These are phyloP conservation scores for Equus przewalskii DNA, from an alignment of 2,113 vertebrate genomes.

Conservation along the genomic window DNA sequence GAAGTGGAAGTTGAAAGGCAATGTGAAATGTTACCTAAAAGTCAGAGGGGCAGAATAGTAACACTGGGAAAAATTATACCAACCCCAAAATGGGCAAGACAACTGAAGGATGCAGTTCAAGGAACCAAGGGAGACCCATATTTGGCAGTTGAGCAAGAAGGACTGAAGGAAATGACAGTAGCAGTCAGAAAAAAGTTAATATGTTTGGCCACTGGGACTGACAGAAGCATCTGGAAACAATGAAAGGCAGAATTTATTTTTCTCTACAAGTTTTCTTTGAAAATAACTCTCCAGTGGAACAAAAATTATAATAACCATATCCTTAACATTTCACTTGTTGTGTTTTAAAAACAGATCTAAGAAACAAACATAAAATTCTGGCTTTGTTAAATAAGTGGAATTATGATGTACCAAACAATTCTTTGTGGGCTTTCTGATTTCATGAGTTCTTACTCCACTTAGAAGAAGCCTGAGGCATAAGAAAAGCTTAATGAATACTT, in stretches of 20 bases:
- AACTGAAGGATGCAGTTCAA: constrained; percentile 50
- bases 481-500: constrained; percentile 72
- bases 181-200: constrained; percentile 69
- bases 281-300: constrained; percentile 80
- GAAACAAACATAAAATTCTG: constrained; percentile 74
- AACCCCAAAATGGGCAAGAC: not conserved
- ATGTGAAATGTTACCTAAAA: constrained; percentile 69
- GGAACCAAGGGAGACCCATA: constrained; percentile 4
- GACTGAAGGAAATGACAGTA: constrained; percentile 68
- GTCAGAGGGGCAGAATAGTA: not conserved
- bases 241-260: constrained; percentile 82
- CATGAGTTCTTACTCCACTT: constrained; percentile 75
- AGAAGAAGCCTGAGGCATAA: constrained; percentile 58
- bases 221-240: constrained; percentile 84
- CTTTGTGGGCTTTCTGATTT: constrained; percentile 79
- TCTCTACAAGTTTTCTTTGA: constrained; percentile 83
- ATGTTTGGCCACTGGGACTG: constrained; percentile 60
- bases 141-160: constrained; percentile 61
- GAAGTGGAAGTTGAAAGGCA: constrained; percentile 64
- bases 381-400: constrained; percentile 82
- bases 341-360: constrained; percentile 80
- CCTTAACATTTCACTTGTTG: constrained; percentile 77
- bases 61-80: constrained; percentile 49
- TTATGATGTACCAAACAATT: constrained; percentile 72
- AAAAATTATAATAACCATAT: constrained; percentile 67